phyloP scores from a whole-genome alignment of 2,888 invertebrate genomes.

The Temnothorax unifasciatus region DNA sequence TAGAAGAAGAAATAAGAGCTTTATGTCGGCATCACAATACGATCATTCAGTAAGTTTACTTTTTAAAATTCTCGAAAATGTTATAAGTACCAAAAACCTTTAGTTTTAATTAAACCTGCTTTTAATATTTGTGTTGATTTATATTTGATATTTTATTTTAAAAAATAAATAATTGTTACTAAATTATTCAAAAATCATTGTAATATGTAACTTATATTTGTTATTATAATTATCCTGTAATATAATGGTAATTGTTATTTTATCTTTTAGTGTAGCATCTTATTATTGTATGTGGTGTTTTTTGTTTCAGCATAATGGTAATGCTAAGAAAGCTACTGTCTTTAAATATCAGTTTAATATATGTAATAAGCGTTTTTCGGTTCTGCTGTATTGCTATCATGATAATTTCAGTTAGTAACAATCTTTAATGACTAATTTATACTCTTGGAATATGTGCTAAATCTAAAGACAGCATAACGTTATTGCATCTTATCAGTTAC shows the following conservation, averaged over 20 bases:
- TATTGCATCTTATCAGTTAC: not conserved
- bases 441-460: not conserved
- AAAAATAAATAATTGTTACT: not conserved
- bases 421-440: not conserved
- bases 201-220: not conserved
- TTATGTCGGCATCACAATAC: constrained; percentile 28
- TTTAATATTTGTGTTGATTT: not conserved
- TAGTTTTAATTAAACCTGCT: not conserved
- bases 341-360: constrained; percentile 68
- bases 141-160: not conserved
- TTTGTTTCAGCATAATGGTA: constrained; percentile 48
- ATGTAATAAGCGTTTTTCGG: constrained; percentile 71
- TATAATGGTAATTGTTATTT: not conserved
- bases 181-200: not conserved
- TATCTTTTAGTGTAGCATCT: not conserved
- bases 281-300: not conserved
- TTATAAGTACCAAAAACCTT: not conserved
- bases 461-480: not conserved
- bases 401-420: constrained; percentile 68
- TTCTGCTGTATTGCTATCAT: constrained; percentile 73
- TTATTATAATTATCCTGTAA: not conserved
- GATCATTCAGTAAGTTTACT: not conserved
- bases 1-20: not conserved
- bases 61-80: not conserved
- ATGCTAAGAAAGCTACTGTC: constrained; percentile 68